Evolutionary conservation across 2,113 vertebrate species (phyloP).

Genomic region (Vidua macroura): DNA sequence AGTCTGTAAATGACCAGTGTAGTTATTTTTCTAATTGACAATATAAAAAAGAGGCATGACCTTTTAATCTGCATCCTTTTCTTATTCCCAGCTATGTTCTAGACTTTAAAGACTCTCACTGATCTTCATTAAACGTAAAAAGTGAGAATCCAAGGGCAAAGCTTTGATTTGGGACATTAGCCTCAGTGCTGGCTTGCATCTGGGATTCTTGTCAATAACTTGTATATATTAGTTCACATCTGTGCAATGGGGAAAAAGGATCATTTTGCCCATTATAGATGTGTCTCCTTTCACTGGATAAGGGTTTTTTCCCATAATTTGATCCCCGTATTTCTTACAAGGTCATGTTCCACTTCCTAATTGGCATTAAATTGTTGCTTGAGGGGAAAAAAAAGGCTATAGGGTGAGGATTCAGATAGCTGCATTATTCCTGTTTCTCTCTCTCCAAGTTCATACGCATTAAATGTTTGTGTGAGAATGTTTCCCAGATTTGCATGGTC

Average conservation of each 20-base stretch:
- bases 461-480: conserved; percentile 37
- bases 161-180: background rate
- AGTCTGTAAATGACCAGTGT: background rate
- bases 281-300: background rate
- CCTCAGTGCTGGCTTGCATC: background rate
- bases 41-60: background rate
- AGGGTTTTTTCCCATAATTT: conserved; percentile 1
- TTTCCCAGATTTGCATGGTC: conserved; percentile 30
- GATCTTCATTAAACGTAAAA: background rate
- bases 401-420: conserved; percentile 16
- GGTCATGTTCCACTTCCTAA: background rate
- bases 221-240: background rate
- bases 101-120: background rate
- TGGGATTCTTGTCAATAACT: conserved; percentile 21
- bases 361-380: conserved; percentile 38
- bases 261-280: background rate
- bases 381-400: background rate
- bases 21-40: background rate
- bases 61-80: conserved; percentile 5
- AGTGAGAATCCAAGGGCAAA: background rate
- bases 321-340: conserved; percentile 1
- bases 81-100: conserved; percentile 36
- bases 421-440: background rate
- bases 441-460: conserved; percentile 28
- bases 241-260: background rate